A percentile compares a stretch with the other conserved stretches of the same genome.
Conservation (phyloP, 2,797 vertebrate genomes). For the Ctenosaura bakeri region DNA sequence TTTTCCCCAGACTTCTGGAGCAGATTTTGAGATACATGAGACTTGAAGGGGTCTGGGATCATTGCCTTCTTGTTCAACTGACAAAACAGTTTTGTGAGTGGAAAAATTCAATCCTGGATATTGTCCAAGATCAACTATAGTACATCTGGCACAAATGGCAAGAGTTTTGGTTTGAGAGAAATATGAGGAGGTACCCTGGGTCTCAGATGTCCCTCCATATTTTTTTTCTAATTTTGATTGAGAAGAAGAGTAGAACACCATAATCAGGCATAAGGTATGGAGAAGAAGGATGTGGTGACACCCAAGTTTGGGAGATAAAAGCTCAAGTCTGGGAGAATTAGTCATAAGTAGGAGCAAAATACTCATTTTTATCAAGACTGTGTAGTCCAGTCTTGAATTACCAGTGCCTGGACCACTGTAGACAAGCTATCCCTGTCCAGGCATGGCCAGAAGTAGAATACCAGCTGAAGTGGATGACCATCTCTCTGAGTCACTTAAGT, state of each 20-base stretch:
- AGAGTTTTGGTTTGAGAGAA: not conserved
- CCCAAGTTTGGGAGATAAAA: not conserved
- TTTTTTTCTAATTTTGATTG: not conserved
- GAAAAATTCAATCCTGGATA: not conserved
- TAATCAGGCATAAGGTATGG: not conserved
- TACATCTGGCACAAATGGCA: not conserved
- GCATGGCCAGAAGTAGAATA: no score
- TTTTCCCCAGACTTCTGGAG: no score
- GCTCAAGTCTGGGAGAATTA: not conserved
- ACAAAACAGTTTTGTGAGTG: no score
- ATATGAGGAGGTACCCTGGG: not conserved
- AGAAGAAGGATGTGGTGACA: not conserved
- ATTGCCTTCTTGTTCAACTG: no score
- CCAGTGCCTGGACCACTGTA: no score
- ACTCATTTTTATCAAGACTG: not conserved
- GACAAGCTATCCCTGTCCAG: no score
- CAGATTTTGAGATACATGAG: no score
- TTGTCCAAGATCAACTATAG: not conserved
- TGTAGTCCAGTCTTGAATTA: no score
- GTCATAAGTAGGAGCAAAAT: constrained; percentile 37
- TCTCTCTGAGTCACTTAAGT: no score
- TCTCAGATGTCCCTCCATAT: no score
- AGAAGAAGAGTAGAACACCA: not conserved
- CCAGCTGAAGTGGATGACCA: no score
- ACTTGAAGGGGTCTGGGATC: no score